Evolutionary conservation across 2,888 invertebrate genomes (phyloP), one percentile per base, ranked within the genome.

Genomic region (Ochropleura leucogaster): DNA sequence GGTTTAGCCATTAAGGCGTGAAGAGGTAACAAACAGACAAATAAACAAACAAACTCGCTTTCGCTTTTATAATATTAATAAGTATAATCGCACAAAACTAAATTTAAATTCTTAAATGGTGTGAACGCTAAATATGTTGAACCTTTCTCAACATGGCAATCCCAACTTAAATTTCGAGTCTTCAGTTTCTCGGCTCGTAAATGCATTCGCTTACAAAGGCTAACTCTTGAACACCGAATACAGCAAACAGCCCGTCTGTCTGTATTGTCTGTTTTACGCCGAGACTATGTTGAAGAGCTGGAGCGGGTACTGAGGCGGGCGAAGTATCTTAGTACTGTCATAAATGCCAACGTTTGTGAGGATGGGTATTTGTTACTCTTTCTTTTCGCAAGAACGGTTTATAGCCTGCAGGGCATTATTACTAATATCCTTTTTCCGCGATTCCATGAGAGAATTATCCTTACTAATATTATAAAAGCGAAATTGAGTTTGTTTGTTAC

Each of bases 201-300:
- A 57, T 40, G 77, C 30, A 74, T 59, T 14, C 40, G 18, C 8
- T 51, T 44, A 77, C 68, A 68, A 68, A 77, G 44, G 44, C 77
- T 10, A 74, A 44, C 49, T 63, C 18, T 20, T 49, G n/a, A n/a
- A 68, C 57, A 51, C 8, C 4, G 9, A 57, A 40, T 18, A 51
- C 18, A 51, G 5, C 59, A 68, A 74, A 74, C 49, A 51, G 16
- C 3, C 40, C 10, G 44, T 68, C 44, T 68, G n/a, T 44, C 42
- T 44, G 55, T 76, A 18, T 77, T 51, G 40, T 68, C 20, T 74
- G 8, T 42, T 42, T 64, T 20, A 64, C 40, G n/a, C 12, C 3
- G 18, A n/a, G 14, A 16, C 4, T 62, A 47, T n/a, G n/a, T 40
- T 68, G n/a, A 46, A 4, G 4, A 16, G 30, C 51, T 51, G 51